Base-by-base conservation (phyloP, 2,113 vertebrate species). In the Nerophis ophidion region DNA sequence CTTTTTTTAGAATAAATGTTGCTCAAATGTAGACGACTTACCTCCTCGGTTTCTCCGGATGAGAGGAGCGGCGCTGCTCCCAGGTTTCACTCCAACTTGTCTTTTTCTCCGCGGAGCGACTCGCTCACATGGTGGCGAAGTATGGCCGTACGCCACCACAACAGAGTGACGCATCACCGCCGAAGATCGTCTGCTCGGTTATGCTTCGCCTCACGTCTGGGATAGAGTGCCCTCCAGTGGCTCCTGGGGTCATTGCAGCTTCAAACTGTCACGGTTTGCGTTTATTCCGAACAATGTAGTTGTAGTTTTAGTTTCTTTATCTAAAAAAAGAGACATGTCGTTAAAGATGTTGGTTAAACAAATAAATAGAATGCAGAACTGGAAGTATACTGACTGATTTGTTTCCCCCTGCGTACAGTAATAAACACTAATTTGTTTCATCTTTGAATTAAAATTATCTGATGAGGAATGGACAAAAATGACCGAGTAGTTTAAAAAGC, bases 171-270 rank as follows among this genome's bases (percentile, higher is more conserved):
- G 17, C 63, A 48, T 77, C 68, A 12, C 5, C 0, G 35, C 4
- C 59, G 8, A 55, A 77, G 74, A 77, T 74, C 68, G 60, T 76
- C 53, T 72, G 48, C 48, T 4, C 5, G 15, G 7, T 12, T 17
- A 8, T 6, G 17, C 16, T 7, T 19, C 16, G 1, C 34, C 17
- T 10, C 40, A 8, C 45, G 48, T 51, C 2, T 17, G 42, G 1
- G 3, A 2, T 34, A 47, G 17, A 34, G 66, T 50, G 14, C 58
- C 70, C 35, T 34, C 60, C 5, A 4, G 2, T n/a, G 40, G 46
- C 13, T 5, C 6, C 7, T 6, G 12, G 19, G 11, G 54, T 56
- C 54, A 56, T 7, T 2, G 11, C 54, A 58, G 8, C 14, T 12
- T 34, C 57, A 58, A 7, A 38, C 7, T 26, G 26, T 26, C 4